These are phyloP conservation scores for Aplidium turbinatum DNA, from an alignment of 23 tunicate genomes.

Conservation along the genomic window DNA sequence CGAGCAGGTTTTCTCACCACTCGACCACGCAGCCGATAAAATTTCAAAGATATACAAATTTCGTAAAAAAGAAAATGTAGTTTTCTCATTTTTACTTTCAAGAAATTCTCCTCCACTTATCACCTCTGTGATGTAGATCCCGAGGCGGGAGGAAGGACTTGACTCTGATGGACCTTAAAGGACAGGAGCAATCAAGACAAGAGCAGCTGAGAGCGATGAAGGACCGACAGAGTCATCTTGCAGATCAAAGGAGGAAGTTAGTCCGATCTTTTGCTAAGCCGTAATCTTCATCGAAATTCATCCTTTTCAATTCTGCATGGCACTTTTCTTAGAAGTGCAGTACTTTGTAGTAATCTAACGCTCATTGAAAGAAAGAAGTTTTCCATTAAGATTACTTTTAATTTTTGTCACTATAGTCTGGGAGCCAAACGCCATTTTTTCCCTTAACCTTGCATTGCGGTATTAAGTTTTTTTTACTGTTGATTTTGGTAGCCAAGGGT, in stretches of 20 bases:
- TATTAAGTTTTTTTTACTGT: no score
- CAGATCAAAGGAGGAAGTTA: constrained; percentile 61
- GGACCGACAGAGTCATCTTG: constrained; percentile 30
- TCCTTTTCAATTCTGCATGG: neutral
- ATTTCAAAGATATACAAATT: neutral
- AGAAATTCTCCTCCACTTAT: neutral
- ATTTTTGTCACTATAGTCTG: no score
- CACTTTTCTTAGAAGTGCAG: neutral
- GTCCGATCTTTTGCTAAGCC: constrained; percentile 51
- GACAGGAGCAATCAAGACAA: constrained; percentile 23
- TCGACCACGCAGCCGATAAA: no score
- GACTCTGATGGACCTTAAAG: constrained; percentile 37
- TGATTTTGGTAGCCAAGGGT: no score
- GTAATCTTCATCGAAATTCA: constrained; percentile 13
- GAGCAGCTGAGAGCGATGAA: constrained; percentile 40
- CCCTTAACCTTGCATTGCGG: no score
- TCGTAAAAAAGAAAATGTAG: neutral
- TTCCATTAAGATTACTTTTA: no score
- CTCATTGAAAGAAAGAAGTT: no score
- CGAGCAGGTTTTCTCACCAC: no score
- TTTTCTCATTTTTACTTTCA: neutral
- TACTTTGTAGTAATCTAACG: neutral
- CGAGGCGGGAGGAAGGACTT: constrained; percentile 32
- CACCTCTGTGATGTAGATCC: neutral
- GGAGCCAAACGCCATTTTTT: no score